These are phyloP conservation scores for Meiosimyza platycephala DNA, from an alignment of 2,888 invertebrate genomes.

Conservation along the genomic window DNA sequence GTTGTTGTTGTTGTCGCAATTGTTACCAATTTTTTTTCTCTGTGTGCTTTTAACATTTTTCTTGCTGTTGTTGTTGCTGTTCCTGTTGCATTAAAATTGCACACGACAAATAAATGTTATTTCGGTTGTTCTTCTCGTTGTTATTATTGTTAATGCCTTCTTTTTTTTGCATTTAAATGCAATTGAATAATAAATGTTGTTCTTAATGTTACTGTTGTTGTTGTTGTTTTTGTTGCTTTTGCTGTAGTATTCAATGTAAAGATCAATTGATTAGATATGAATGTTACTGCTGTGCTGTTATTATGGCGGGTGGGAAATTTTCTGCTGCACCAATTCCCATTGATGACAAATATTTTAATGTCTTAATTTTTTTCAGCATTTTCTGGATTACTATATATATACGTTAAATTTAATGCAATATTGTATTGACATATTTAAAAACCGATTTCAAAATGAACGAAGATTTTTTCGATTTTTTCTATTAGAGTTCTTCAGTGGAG, in stretches of 20 bases:
- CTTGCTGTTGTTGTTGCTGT: constrained; percentile 15
- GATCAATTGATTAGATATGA: constrained; percentile 44
- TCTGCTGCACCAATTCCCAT: constrained; percentile 57
- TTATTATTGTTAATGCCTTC: constrained; percentile 51
- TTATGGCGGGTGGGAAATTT: constrained; percentile 54
- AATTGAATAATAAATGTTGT: constrained; percentile 16
- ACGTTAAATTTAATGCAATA: too few relatives aligned
- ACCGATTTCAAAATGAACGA: too few relatives aligned
- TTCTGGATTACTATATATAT: too few relatives aligned
- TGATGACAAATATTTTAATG: constrained; percentile 50
- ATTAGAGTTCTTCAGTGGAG: too few relatives aligned
- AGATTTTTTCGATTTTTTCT: too few relatives aligned
- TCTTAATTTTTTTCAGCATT: constrained; percentile 52
- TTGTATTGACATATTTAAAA: too few relatives aligned
- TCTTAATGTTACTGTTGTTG: constrained; percentile 52
- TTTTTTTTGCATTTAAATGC: constrained; percentile 34
- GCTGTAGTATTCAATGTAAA: constrained; percentile 8
- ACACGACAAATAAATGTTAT: constrained; percentile 52
- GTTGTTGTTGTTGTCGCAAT: constrained; percentile 40
- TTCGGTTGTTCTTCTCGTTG: constrained; percentile 47
- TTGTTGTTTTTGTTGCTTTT: constrained; percentile 47
- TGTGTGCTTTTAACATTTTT: constrained; percentile 42
- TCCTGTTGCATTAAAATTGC: constrained; percentile 40
- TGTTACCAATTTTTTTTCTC: constrained; percentile 46
- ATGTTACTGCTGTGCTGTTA: constrained; percentile 40